Evolutionary conservation across 2,888 invertebrate genomes (phyloP).

Genomic region (Anthophora plumipes): DNA sequence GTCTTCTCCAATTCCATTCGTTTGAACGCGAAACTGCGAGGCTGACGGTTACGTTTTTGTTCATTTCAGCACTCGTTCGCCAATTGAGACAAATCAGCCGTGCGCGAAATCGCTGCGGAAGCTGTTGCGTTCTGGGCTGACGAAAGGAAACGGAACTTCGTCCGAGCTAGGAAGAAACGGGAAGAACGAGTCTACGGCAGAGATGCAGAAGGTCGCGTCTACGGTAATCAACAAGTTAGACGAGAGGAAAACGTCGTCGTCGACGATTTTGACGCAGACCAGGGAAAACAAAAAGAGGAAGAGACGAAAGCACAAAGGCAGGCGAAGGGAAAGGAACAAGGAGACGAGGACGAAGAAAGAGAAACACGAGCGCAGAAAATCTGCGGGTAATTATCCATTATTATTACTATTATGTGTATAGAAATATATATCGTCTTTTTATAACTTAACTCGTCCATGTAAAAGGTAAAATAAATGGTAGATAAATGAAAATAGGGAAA

Average conservation of each 20-base stretch:
- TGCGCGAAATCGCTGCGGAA: slow-evolving; percentile 78
- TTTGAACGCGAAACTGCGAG: neutral
- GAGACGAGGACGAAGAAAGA: slow-evolving; percentile 76
- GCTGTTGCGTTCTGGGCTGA: slow-evolving; percentile 75
- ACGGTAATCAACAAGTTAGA: slow-evolving; percentile 67
- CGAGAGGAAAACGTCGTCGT: slow-evolving; percentile 73
- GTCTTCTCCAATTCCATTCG: neutral
- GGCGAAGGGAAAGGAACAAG: slow-evolving; percentile 76
- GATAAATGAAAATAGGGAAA: too few relatives aligned
- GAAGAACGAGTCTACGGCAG: slow-evolving; percentile 70
- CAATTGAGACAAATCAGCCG: slow-evolving; percentile 78
- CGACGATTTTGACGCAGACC: slow-evolving; percentile 72
- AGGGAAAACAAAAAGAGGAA: slow-evolving; percentile 77
- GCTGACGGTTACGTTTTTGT: neutral
- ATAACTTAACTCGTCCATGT: too few relatives aligned
- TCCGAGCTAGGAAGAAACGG: slow-evolving; percentile 69
- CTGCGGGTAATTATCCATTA: slow-evolving; percentile 60
- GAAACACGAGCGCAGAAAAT: slow-evolving; percentile 77
- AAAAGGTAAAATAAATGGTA: too few relatives aligned
- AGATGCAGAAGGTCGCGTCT: slow-evolving; percentile 71
- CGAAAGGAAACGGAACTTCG: slow-evolving; percentile 78
- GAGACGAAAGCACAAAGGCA: slow-evolving; percentile 78
- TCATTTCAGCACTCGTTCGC: slow-evolving; percentile 73
- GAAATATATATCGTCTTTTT: too few relatives aligned
- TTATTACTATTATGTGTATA: neutral